Evolutionary conservation across 2,888 invertebrate genomes (phyloP), one percentile per base, ranked within the genome.

Genomic region (Hirtodrosophila histrioides): DNA sequence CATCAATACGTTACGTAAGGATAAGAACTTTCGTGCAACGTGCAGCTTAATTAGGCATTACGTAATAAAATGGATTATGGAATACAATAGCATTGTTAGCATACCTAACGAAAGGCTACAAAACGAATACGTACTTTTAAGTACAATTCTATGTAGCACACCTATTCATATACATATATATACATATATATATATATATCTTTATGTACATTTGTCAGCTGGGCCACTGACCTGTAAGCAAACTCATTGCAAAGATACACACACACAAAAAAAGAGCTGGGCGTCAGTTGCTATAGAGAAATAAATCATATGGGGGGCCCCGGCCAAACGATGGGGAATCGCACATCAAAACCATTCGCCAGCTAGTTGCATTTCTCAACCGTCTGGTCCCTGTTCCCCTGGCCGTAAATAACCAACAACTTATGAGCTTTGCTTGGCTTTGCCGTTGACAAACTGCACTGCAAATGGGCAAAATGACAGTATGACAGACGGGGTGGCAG

Each of bases 381-480:
- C 17, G 17, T 17, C 17, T 17, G 17, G 27, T 27, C 27, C 6
- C 31, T 33, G 44, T 43, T 33, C 37, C 24, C 55, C 31, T 6
- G 41, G 57, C 57, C 57, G 64, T 57, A 72, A 69, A 75, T 69
- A 67, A 48, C 63, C 54, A 72, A 54, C 45, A 75, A 78, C 78
- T 69, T 75, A 66, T 63, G 55, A 58, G 75, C 75, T 66, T 62
- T 43, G 53, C 48, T 48, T 45, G 37, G 39, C 58, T 64, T 48
- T 55, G 56, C 51, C 53, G 57, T 62, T 74, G 69, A 74, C 69
- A 78, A 68, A 69, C 69, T 74, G 78, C 75, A 69, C 31, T 48
- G 55, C 37, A 61, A 75, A 54, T 72, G 69, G 37, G 40, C 48
- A 66, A 7, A 17, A 4, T 3, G 17, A 31, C 10, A 31, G 27